A percentile compares a stretch with the other conserved stretches of the same genome.
Evolutionary conservation across 2,888 invertebrate species (phyloP).

Genomic region (Pristionchus mayeri): DNA sequence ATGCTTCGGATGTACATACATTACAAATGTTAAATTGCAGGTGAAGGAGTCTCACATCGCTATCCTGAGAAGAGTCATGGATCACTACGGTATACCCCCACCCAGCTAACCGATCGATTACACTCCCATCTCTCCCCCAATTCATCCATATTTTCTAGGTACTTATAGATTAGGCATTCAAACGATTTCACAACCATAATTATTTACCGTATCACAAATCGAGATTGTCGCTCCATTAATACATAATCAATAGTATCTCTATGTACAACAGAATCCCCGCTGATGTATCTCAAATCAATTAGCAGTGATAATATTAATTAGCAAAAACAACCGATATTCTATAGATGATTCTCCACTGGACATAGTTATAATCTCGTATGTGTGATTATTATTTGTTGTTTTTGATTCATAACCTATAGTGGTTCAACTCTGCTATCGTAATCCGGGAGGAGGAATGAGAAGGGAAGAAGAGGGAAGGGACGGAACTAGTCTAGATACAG

Average conservation of each 20-base stretch:
- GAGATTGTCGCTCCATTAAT: constrained; percentile 9
- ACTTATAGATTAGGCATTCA: not conserved
- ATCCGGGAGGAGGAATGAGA: constrained; percentile 35
- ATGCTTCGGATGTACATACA: no score
- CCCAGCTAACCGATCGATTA: constrained; percentile 9
- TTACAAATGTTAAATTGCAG: constrained; percentile 16
- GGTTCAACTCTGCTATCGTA: constrained; percentile 4
- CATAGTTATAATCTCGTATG: not conserved
- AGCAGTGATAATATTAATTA: constrained; percentile 36
- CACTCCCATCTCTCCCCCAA: not conserved
- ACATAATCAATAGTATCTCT: constrained; percentile 35
- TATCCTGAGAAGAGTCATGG: not conserved
- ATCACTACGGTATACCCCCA: not conserved
- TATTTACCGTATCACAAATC: constrained; percentile 19
- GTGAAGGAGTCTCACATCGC: constrained; percentile 24
- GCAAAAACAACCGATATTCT: constrained; percentile 25
- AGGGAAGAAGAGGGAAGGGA: not conserved
- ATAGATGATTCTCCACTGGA: not conserved
- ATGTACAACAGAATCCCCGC: constrained; percentile 40
- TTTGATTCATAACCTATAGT: constrained; percentile 26
- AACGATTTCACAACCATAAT: constrained; percentile 8
- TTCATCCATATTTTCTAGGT: constrained; percentile 7
- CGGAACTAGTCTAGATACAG: constrained; percentile 40
- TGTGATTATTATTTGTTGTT: not conserved
- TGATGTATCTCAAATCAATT: constrained; percentile 33